Conservation (phyloP, 2,797 vertebrate species). For the Cebuella pygmaea region DNA sequence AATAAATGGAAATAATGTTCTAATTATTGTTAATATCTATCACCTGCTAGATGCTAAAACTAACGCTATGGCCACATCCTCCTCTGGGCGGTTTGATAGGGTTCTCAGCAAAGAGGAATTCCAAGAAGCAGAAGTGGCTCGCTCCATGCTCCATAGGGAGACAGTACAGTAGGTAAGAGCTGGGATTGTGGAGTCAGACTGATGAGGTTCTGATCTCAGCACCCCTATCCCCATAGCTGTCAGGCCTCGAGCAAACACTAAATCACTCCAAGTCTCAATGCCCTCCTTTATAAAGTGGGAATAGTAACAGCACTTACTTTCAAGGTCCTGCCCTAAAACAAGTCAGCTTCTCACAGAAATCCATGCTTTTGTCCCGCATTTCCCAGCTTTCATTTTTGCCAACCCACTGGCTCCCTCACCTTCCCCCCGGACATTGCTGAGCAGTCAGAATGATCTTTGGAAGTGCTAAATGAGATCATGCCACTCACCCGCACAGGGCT, state of each 20-base stretch:
- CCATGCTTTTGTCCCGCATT: not conserved
- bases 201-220: not conserved
- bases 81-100: not conserved
- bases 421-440: not conserved
- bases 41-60: not conserved
- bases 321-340: not conserved
- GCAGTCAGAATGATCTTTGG: not conserved
- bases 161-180: not conserved
- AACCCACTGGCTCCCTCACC: rapidly evolving
- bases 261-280: not conserved
- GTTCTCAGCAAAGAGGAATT: not conserved
- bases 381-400: not conserved
- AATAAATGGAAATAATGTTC: not conserved
- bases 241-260: not conserved
- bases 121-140: not conserved
- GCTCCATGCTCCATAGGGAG: not conserved
- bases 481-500: not conserved
- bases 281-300: not conserved
- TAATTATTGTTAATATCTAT: not conserved
- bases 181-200: not conserved
- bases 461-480: not conserved
- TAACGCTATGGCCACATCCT: not conserved
- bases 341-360: not conserved
- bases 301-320: not conserved
- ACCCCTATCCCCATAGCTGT: not conserved